Evolutionary conservation across 2,888 invertebrate genomes (phyloP).

Genomic region (Macaria notata): DNA sequence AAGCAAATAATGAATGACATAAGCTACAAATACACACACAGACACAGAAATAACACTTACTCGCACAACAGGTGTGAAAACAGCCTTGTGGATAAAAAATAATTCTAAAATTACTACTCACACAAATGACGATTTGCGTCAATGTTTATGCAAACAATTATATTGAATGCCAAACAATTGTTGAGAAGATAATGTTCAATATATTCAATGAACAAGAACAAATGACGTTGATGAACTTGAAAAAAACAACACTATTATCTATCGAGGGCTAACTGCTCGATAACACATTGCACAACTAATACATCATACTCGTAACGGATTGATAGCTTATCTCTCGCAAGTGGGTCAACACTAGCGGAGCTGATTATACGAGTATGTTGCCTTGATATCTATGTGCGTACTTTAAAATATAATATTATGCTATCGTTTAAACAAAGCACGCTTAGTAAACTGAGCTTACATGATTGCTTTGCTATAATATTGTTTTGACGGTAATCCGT

Average conservation of each 20-base stretch:
- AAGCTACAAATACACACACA: slow-evolving; percentile 27
- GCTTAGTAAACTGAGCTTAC: no score
- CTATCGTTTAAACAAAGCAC: no score
- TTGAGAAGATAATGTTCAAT: slow-evolving; percentile 49
- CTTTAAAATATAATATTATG: no score
- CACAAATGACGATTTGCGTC: slow-evolving; percentile 50
- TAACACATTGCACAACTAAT: slow-evolving; percentile 68
- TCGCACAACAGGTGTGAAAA: slow-evolving; percentile 27
- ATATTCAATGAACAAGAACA: slow-evolving; percentile 48
- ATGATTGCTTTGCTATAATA: slow-evolving; percentile 41
- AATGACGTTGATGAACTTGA: slow-evolving; percentile 60
- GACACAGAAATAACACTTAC: not conserved
- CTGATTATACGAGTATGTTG: slow-evolving; percentile 41
- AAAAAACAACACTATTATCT: slow-evolving; percentile 55
- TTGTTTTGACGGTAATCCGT: slow-evolving; percentile 43
- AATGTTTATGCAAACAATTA: slow-evolving; percentile 49
- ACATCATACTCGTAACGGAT: slow-evolving; percentile 55
- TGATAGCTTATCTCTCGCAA: slow-evolving; percentile 70
- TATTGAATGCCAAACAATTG: slow-evolving; percentile 44
- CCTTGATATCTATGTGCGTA: no score
- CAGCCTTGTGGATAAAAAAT: slow-evolving; percentile 30
- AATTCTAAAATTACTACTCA: slow-evolving; percentile 40
- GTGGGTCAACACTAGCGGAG: slow-evolving; percentile 66
- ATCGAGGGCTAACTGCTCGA: slow-evolving; percentile 47
- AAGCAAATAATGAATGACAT: slow-evolving; percentile 30